Conservation (phyloP, 2,888 invertebrate genomes). For the Chrysolina oricalcia region DNA sequence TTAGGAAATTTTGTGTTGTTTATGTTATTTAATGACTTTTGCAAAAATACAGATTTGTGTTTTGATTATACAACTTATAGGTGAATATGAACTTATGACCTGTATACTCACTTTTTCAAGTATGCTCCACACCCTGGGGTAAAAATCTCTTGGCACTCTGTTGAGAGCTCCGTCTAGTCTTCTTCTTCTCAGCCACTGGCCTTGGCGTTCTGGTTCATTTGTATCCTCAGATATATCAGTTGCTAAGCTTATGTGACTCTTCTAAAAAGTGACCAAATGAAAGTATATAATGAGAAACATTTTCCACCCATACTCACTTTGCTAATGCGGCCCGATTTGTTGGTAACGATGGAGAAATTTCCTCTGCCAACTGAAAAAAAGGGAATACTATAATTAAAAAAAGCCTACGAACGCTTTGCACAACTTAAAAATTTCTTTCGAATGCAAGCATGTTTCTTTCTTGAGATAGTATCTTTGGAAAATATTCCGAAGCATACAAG, state of each 20-base stretch:
- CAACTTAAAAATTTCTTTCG: too few species aligned
- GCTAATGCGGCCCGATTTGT: constrained; percentile 89
- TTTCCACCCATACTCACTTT: constrained; percentile 77
- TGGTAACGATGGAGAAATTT: constrained; percentile 91
- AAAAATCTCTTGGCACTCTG: constrained; percentile 97
- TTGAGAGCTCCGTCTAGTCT: constrained; percentile 97
- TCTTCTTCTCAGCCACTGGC: constrained; percentile 96
- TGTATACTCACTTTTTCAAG: constrained; percentile 82
- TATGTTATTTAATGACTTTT: too few species aligned
- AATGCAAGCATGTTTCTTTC: too few species aligned
- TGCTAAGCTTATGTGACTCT: constrained; percentile 74
- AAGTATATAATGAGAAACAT: neutral
- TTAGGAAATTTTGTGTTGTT: too few species aligned
- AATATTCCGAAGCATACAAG: too few species aligned
- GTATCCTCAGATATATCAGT: constrained; percentile 72
- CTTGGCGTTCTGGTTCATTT: constrained; percentile 87
- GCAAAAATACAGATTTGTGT: too few species aligned
- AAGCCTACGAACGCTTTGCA: too few species aligned
- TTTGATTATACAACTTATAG: too few species aligned
- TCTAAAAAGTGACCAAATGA: constrained; percentile 61
- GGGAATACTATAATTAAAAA: constrained; percentile 47
- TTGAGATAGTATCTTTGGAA: too few species aligned
- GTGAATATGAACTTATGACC: too few species aligned
- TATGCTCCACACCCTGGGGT: constrained; percentile 94
- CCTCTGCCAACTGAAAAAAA: constrained; percentile 82